These are phyloP conservation scores for Phyllotreta striolata DNA, from an alignment of 2,888 invertebrate species.

Conservation along the genomic window DNA sequence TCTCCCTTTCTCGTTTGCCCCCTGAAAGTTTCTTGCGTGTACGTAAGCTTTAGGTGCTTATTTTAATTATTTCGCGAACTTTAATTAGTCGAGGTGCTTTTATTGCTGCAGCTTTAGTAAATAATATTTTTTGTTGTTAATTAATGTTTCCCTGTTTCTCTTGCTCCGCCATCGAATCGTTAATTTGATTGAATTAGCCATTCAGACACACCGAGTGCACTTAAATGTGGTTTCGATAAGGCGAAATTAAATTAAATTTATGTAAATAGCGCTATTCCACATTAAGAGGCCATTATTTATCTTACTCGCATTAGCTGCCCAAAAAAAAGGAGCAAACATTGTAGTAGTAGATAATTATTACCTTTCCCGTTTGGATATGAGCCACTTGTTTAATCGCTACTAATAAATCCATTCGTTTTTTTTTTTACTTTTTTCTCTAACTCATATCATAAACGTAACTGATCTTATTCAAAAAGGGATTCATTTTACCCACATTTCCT, in stretches of 20 bases:
- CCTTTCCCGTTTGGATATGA: constrained; percentile 24
- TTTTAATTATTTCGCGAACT: too few species aligned
- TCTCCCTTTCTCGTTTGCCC: constrained; percentile 22
- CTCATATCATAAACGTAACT: too few species aligned
- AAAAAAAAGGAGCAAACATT: constrained; percentile 13
- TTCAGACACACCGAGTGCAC: too few species aligned
- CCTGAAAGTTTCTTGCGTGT: constrained; percentile 15
- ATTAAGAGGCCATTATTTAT: constrained; percentile 6
- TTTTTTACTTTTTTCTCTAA: too few species aligned
- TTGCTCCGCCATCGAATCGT: too few species aligned
- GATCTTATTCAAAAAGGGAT: too few species aligned
- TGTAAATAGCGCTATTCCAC: constrained; percentile 5
- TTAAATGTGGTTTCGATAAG: neutral
- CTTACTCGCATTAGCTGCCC: constrained; percentile 4
- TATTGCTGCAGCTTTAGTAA: too few species aligned
- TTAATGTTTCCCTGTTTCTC: too few species aligned
- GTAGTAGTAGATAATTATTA: constrained; percentile 25
- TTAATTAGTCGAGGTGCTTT: too few species aligned
- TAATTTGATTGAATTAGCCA: too few species aligned
- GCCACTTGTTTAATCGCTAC: constrained; percentile 26
- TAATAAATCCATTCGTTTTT: constrained; percentile 13
- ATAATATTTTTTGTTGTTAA: too few species aligned
- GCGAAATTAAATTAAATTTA: constrained; percentile 13
- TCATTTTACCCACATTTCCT: constrained; percentile 14
- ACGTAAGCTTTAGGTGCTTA: too few species aligned